These are phyloP conservation scores for Cassiopea xamachana DNA, from an alignment of 30 jellyfish, hydroid and myxozoan species.

Conservation along the genomic window DNA sequence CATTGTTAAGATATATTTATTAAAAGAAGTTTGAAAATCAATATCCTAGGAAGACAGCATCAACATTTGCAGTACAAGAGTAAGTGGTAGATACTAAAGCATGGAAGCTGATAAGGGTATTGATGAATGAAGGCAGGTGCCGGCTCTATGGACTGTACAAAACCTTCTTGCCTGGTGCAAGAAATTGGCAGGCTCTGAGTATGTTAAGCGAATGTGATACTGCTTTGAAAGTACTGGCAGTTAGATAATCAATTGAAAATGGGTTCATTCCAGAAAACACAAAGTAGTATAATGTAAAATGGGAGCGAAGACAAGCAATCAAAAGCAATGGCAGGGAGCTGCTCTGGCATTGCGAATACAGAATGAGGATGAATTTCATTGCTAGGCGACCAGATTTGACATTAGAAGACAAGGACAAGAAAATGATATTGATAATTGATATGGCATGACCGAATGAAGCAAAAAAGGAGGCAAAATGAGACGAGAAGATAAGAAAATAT, in stretches of 20 bases:
- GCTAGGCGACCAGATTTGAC: constrained; percentile 29
- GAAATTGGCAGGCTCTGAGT: constrained; percentile 46
- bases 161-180: constrained; percentile 35
- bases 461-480: constrained; percentile 3
- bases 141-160: neutral
- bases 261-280: constrained; percentile 38
- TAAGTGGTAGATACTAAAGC: neutral
- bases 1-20: no score
- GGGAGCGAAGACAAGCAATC: constrained; percentile 42
- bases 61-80: no score
- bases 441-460: constrained; percentile 26
- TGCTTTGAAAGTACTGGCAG: constrained; percentile 52
- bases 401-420: neutral
- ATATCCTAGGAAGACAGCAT: no score
- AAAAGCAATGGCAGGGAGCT: constrained; percentile 21
- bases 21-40: no score
- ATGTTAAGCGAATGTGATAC: constrained; percentile 32
- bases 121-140: neutral
- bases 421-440: neutral
- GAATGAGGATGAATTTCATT: constrained; percentile 35
- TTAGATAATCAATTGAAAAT: constrained; percentile 38
- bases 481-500: constrained; percentile 28
- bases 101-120: neutral
- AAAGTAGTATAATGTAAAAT: constrained; percentile 39
- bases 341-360: constrained; percentile 34